Evolutionary conservation across 37 sponge, comb jelly and placozoan genomes (phyloP).

Genomic region (Chondrosia reniformis): DNA sequence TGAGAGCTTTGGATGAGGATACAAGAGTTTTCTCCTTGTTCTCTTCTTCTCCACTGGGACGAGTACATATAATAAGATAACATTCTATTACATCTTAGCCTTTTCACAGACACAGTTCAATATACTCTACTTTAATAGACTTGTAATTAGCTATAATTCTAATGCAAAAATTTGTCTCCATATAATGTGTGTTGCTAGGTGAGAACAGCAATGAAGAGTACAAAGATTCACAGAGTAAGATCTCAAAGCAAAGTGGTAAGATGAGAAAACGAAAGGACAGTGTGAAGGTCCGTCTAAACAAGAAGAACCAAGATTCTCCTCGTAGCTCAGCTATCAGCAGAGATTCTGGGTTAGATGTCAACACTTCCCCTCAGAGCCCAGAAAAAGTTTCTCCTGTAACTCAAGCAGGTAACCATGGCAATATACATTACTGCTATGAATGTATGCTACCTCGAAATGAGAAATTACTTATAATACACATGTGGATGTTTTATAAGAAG

Average conservation of each 20-base stretch:
- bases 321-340: neutral
- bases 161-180: too few relatives aligned
- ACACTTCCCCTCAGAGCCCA: neutral
- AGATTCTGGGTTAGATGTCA: constrained; percentile 11
- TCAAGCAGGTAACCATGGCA: neutral
- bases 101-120: too few relatives aligned
- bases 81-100: too few relatives aligned
- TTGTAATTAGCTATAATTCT: too few relatives aligned
- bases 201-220: too few relatives aligned
- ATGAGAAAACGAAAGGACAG: neutral
- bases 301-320: neutral
- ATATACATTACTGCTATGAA: too few relatives aligned
- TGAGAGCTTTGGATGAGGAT: too few relatives aligned
- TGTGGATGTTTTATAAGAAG: neutral
- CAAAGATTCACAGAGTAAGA: neutral
- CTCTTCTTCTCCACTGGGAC: too few relatives aligned
- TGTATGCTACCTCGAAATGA: neutral
- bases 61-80: too few relatives aligned
- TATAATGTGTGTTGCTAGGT: too few relatives aligned
- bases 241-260: neutral
- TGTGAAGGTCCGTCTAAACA: constrained; percentile 1
- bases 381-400: neutral
- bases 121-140: too few relatives aligned
- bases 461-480: neutral
- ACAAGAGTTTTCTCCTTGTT: too few relatives aligned